phyloP scores from a whole-genome alignment of 1,140 invertebrate species.

The Lanistes nyassanus region DNA sequence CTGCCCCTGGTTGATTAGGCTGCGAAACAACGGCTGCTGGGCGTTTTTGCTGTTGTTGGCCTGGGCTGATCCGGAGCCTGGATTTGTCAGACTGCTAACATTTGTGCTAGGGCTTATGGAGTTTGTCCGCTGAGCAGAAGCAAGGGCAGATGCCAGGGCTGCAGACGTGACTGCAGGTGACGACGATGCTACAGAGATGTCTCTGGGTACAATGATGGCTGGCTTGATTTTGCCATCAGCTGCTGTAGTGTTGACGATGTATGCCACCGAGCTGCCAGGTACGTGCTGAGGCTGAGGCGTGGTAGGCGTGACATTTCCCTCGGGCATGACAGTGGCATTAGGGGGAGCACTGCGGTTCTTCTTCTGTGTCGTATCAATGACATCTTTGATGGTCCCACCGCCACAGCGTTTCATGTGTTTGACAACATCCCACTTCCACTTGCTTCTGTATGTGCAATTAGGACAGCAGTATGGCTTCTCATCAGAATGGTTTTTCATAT shows the following conservation, averaged over 20 bases:
- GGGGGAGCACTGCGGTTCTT: conserved; percentile 45
- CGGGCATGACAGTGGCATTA: conserved; percentile 56
- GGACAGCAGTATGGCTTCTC: conserved; percentile 66
- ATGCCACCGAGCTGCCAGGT: not conserved
- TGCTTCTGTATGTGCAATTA: conserved; percentile 64
- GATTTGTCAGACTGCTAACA: not conserved
- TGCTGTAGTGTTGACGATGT: conserved; percentile 12
- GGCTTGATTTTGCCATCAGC: conserved; percentile 18
- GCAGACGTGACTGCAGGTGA: conserved; percentile 1
- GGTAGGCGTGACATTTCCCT: conserved; percentile 42
- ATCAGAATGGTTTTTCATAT: conserved; percentile 68
- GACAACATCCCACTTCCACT: conserved; percentile 69
- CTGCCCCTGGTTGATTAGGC: conserved; percentile 50
- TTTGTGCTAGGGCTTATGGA: not conserved
- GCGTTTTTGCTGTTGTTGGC: conserved; percentile 14
- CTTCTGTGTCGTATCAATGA: conserved; percentile 60
- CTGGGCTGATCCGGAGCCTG: conserved; percentile 15
- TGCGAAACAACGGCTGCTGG: conserved; percentile 42
- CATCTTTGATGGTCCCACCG: conserved; percentile 65
- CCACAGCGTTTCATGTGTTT: conserved; percentile 66
- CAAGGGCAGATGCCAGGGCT: not conserved
- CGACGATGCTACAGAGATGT: not conserved
- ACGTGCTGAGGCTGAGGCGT: conserved; percentile 31
- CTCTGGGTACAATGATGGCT: too few relatives aligned
- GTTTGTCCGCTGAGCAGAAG: not conserved